Conservation (phyloP, 1,140 invertebrate species). For the Ridgeia piscesae region DNA sequence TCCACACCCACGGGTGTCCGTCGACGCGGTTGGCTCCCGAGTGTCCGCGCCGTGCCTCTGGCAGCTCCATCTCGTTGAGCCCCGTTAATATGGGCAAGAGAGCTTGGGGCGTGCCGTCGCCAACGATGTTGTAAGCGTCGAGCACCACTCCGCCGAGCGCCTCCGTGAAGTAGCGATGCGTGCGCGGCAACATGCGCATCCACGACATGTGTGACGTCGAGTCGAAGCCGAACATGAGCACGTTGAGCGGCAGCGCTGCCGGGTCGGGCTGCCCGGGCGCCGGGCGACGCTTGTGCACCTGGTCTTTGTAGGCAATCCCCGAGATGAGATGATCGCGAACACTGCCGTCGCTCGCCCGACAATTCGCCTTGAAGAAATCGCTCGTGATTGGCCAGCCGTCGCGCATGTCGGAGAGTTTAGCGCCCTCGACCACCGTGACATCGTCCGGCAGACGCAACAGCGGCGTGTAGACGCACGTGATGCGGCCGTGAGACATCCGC, state of each 20-base stretch:
- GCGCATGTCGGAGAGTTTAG: neutral
- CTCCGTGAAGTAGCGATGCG: conserved; percentile 74
- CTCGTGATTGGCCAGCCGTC: neutral
- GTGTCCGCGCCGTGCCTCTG: conserved; percentile 76
- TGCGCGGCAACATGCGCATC: conserved; percentile 80
- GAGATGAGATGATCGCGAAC: neutral
- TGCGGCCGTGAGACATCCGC: conserved; percentile 16
- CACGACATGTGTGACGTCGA: conserved; percentile 85
- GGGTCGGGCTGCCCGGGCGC: neutral
- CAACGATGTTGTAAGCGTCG: conserved; percentile 87
- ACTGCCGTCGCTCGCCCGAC: conserved; percentile 17
- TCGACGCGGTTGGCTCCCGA: conserved; percentile 71
- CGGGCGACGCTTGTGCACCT: neutral
- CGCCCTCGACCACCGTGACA: neutral
- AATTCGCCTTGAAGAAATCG: conserved; percentile 22
- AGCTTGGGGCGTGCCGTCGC: conserved; percentile 91
- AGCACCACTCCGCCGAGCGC: conserved; percentile 71
- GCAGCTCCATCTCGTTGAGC: conserved; percentile 83
- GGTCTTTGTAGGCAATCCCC: neutral
- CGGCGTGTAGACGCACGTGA: conserved; percentile 21
- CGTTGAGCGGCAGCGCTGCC: conserved; percentile 67
- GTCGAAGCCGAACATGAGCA: conserved; percentile 89
- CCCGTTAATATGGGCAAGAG: conserved; percentile 85
- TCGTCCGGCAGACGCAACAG: conserved; percentile 8
- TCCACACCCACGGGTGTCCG: conserved; percentile 70